Evolutionary conservation across 2,888 invertebrate genomes (phyloP).

Genomic region (Chrysina gloriosa): DNA sequence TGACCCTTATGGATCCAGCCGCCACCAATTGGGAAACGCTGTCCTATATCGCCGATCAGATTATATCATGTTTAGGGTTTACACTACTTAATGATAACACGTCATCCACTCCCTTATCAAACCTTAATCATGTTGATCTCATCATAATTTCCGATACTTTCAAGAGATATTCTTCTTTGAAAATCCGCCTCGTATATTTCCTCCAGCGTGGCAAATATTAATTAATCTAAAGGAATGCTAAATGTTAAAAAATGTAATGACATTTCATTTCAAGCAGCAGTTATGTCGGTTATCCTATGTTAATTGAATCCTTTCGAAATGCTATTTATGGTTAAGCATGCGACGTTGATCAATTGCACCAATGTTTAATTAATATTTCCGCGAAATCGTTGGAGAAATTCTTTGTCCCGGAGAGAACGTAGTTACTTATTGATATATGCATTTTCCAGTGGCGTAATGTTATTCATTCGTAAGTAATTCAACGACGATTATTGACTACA

Average conservation of each 20-base stretch:
- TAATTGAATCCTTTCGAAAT: slow-evolving; percentile 8
- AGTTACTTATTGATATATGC: slow-evolving; percentile 1
- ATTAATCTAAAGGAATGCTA: slow-evolving; percentile 15
- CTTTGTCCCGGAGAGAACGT: neutral
- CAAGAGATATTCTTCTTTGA: too few species aligned
- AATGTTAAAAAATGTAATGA: neutral
- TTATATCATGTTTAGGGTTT: too few species aligned
- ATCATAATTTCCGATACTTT: too few species aligned
- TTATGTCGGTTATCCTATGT: neutral
- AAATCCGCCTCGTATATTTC: too few species aligned
- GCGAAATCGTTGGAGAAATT: neutral
- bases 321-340: slow-evolving; percentile 1
- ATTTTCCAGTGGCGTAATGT: neutral
- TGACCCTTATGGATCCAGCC: too few species aligned
- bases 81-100: too few species aligned
- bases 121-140: too few species aligned
- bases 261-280: neutral
- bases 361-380: slow-evolving; percentile 14
- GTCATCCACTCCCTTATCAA: too few species aligned
- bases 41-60: too few species aligned
- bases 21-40: too few species aligned
- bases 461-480: neutral
- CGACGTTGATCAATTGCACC: neutral
- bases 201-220: slow-evolving; percentile 21
- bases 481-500: too few species aligned